Percentiles rank a stretch among this genome's conserved stretches.
Conservation (phyloP, 2,113 vertebrate genomes). For the Myocastor coypus region DNA sequence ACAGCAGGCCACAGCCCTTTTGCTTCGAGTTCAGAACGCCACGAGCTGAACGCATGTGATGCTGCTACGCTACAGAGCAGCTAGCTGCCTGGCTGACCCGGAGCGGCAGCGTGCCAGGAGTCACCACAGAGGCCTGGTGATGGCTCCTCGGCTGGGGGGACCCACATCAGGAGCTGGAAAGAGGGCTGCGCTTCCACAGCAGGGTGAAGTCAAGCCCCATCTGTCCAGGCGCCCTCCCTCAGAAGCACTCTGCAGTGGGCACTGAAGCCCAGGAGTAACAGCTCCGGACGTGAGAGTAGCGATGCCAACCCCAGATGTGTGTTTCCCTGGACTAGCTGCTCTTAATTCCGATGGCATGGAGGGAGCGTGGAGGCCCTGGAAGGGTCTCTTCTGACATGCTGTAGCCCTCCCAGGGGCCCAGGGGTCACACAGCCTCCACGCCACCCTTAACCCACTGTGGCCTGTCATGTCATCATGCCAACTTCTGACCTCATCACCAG, state of each 20-base stretch:
- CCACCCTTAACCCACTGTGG: not conserved
- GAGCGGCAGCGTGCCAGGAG: not conserved
- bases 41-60: not conserved
- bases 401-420: not conserved
- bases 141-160: not conserved
- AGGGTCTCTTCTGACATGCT: not conserved
- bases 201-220: not conserved
- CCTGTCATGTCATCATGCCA: not conserved
- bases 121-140: not conserved
- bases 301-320: not conserved
- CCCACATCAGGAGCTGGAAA: not conserved
- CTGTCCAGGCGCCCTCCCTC: no score
- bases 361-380: not conserved
- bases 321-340: not conserved
- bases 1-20: not conserved
- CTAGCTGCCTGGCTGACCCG: not conserved
- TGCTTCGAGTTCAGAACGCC: not conserved
- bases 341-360: conserved; percentile 16
- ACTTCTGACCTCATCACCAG: not conserved
- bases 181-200: not conserved
- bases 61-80: no score
- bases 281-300: not conserved
- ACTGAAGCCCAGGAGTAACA: not conserved
- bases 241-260: not conserved
- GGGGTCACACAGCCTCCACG: not conserved